Conservation (phyloP, 2,113 vertebrate genomes). For the Columbina picui region DNA sequence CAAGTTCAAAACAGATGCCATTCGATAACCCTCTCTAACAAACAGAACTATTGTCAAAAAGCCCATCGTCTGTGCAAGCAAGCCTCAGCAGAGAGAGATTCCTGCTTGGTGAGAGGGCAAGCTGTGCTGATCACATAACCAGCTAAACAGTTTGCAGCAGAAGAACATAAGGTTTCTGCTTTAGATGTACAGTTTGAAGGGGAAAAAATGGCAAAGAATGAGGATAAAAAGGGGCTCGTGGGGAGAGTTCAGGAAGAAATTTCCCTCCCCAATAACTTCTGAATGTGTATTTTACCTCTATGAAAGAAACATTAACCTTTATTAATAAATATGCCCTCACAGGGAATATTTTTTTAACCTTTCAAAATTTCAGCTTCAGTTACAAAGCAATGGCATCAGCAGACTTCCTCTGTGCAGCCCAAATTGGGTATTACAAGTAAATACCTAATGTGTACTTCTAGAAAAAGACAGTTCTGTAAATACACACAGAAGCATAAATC, state of each 20-base stretch:
- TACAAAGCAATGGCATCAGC: background rate
- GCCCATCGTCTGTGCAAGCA: background rate
- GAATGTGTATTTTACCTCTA: background rate
- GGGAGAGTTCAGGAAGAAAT: background rate
- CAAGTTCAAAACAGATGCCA: background rate
- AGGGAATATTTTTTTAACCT: background rate
- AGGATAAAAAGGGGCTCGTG: background rate
- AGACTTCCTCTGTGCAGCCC: background rate
- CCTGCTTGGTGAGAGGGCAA: background rate
- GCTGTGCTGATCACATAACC: background rate
- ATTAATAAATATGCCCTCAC: background rate
- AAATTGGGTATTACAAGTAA: background rate
- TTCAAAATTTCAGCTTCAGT: background rate
- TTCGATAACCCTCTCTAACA: background rate
- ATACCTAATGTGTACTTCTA: background rate
- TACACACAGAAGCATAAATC: background rate
- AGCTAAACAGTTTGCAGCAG: background rate
- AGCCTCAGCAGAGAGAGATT: background rate
- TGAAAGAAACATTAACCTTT: background rate
- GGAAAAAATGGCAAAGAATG: background rate
- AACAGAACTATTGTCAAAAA: background rate
- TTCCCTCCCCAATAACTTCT: background rate
- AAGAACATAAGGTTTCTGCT: background rate
- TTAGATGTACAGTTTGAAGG: background rate
- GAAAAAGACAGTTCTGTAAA: background rate